Evolutionary conservation across 2,888 invertebrate species (phyloP).

Genomic region (Heliconius sara): DNA sequence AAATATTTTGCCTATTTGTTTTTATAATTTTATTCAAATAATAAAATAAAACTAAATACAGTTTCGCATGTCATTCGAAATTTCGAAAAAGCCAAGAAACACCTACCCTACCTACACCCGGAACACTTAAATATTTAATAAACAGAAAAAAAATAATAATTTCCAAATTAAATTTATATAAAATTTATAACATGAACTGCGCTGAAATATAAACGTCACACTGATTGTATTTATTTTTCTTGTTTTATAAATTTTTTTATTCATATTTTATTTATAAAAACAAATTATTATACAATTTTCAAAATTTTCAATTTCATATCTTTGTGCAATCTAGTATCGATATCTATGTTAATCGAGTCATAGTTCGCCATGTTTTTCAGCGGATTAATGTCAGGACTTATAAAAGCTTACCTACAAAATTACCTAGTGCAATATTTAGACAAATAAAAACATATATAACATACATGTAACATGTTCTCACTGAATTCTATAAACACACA

Average conservation of each 20-base stretch:
- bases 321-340: not conserved
- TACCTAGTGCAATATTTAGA: constrained; percentile 80
- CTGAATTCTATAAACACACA: constrained; percentile 82
- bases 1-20: not conserved
- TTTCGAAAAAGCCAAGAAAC: not conserved
- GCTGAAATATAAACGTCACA: too few species aligned
- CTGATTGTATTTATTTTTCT: too few species aligned
- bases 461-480: constrained; percentile 84
- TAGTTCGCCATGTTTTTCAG: constrained; percentile 61
- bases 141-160: too few species aligned
- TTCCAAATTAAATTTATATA: too few species aligned
- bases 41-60: not conserved
- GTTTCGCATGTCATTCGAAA: not conserved
- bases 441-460: constrained; percentile 69
- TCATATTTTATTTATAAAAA: too few species aligned
- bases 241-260: too few species aligned
- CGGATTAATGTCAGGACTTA: constrained; percentile 72
- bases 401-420: constrained; percentile 79
- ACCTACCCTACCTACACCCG: not conserved
- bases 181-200: too few species aligned
- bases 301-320: not conserved
- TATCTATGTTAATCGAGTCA: constrained; percentile 6
- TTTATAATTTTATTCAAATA: not conserved
- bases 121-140: too few species aligned
- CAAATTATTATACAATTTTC: too few species aligned